Base-by-base conservation (phyloP, 1,140 invertebrate species). In the Drosophila kurseongensis region DNA sequence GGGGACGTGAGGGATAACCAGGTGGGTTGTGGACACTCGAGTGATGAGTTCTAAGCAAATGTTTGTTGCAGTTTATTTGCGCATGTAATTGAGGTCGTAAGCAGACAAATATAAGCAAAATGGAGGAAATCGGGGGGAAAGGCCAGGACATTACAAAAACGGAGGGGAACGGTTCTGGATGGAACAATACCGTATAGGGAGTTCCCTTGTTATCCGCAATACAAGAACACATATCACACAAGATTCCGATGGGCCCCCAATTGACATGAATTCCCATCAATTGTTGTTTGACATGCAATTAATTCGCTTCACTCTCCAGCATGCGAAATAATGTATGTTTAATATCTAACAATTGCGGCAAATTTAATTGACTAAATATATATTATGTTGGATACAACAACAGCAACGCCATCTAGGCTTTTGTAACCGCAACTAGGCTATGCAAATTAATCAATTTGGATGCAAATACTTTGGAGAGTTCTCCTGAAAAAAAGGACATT, bases 51-150 rank as follows among this genome's bases (percentile, higher is more conserved):
- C 83, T 86, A 23, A 44, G 75, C 76, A 88, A 86, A 88, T 88
- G 79, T 83, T 88, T 83, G 84, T 89, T 88, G 84, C 84, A 88
- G 62, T 89, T 83, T 88, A 83, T 88, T 88, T 88, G 83, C 84
- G 56, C 62, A 89, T 77, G 79, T 88, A 88, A 88, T 88, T 88
- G 83, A 86, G 83, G 84, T 83, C 75, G 72, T 77, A 83, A 83
- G 83, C 75, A 86, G 36, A 32, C 47, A 66, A 35, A 60, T 18
- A 60, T 35, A 41, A 50, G 14, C n/a, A 18, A 14, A 44, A 27
- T 16, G 16, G 32, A n/a, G 32, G 27, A 36, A 47, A 62, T 44
- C 59, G 42, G 41, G 45, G 68, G 23, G 54, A 45, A 58, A 16
- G 45, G 40, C 36, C 23, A 9, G 18, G 7, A 29, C 16, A 62